Base-by-base conservation (phyloP, 2,888 invertebrate species). In the Chymomyza caudatula region DNA sequence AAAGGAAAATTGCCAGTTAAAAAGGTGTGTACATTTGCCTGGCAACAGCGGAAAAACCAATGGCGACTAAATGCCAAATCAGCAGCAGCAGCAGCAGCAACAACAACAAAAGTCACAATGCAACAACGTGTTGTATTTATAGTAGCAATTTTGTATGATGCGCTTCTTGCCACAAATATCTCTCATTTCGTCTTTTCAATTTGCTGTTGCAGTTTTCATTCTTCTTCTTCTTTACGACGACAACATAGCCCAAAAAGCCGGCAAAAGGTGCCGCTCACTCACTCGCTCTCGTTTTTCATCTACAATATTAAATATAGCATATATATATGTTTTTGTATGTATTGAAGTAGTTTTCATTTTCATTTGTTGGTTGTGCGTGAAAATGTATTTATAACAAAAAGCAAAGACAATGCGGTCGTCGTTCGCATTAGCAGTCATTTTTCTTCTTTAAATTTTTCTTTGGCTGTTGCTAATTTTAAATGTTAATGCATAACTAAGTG, bases 381-480 rank as follows among this genome's bases (percentile, higher is more conserved):
- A 37, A 37, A 37, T 37, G 29, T 37, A 37, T 37, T 37, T 37
- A 37, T 37, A 37, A 13, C n/a, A 52, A 22, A 52, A 52, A 20
- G 22, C 20, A 52, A 20, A 70, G 60, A 81, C 78, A 84, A 80
- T 80, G 81, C 68, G 56, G 70, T 70, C 69, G 67, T 82, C 47
- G 47, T 19, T 17, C 19, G 15, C 15, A 17, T 47, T 19, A 47
- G 47, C 17, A 47, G 19, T 81, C 29, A 37, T 37, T 37, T 37
- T 37, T 37, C 29, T 37, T 37, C 11, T 85, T 82, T 65, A 81
- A 67, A 75, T 82, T 85, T 76, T 75, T 66, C 76, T 79, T 82
- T 73, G 79, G 78, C 60, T 81, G 85, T 19, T 47, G 69, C 85
- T 78, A 78, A 81, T 84, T 84, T 80, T 85, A 80, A 85, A 80